These are phyloP conservation scores for Ennomos erosarius DNA, from an alignment of 2,888 invertebrate species.

Conservation along the genomic window DNA sequence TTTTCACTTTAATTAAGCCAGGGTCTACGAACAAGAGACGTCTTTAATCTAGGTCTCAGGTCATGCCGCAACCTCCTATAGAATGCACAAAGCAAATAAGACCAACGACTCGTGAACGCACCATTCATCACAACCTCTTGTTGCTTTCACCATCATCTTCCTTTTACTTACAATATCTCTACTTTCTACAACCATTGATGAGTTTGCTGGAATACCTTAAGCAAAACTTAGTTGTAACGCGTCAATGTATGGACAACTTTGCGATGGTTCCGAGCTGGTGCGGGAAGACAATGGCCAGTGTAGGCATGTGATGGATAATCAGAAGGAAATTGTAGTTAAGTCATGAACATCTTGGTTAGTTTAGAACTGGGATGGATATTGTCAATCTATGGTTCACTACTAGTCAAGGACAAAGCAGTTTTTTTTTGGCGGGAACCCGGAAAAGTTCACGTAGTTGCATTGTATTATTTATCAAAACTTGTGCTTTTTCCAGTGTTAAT, in stretches of 20 bases:
- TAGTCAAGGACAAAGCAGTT: too few species aligned
- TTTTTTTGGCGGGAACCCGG: too few species aligned
- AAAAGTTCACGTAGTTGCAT: too few species aligned
- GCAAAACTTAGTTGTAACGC: not conserved
- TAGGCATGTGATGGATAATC: conserved; percentile 53
- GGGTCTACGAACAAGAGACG: conserved; percentile 15
- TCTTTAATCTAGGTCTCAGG: conserved; percentile 36
- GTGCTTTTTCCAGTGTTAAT: too few species aligned
- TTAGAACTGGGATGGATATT: not conserved
- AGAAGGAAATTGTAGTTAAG: conserved; percentile 50
- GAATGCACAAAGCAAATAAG: conserved; percentile 42
- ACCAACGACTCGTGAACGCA: conserved; percentile 42
- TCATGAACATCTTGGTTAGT: conserved; percentile 34
- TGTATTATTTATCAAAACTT: too few species aligned
- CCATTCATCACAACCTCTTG: conserved; percentile 45
- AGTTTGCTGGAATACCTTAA: too few species aligned
- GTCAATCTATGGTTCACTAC: not conserved
- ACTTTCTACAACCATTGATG: conserved; percentile 16
- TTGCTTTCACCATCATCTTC: conserved; percentile 24
- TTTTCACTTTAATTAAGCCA: conserved; percentile 29
- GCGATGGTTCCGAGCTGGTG: not conserved
- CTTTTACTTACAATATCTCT: conserved; percentile 2
- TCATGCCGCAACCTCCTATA: conserved; percentile 28
- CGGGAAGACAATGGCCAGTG: conserved; percentile 21
- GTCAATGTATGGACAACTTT: conserved; percentile 18